phyloP scores from a whole-genome alignment of 2,113 vertebrate species.

The Centrocercus urophasianus region DNA sequence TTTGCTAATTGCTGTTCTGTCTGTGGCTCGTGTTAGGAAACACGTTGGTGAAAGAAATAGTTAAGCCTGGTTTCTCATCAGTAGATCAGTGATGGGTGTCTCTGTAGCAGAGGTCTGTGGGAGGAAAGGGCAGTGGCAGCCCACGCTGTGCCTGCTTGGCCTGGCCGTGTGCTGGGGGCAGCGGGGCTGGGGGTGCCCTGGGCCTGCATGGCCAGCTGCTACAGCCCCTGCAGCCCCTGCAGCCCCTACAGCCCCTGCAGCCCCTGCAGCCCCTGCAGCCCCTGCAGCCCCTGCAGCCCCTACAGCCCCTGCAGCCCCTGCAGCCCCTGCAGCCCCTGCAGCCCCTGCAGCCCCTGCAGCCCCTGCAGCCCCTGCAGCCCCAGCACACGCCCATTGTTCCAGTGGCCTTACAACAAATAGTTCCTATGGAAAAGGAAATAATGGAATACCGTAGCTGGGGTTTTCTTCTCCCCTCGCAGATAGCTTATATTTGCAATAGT shows the following conservation, averaged over 20 bases:
- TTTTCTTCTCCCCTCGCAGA: neutral
- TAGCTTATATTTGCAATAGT: neutral
- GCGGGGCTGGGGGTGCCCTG: neutral
- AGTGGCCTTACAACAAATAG: neutral
- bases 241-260: too few species aligned
- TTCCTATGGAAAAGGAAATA: neutral
- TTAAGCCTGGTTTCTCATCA: neutral
- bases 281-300: neutral
- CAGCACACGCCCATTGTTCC: neutral
- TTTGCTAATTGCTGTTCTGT: neutral
- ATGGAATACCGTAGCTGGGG: neutral
- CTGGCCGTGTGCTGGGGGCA: too few species aligned
- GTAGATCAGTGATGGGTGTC: neutral
- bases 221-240: neutral
- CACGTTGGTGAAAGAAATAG: neutral
- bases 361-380: neutral
- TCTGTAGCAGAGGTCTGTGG: neutral
- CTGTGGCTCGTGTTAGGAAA: neutral
- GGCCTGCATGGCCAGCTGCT: too few species aligned
- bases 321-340: neutral
- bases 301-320: too few species aligned
- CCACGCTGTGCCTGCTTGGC: too few species aligned
- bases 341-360: neutral
- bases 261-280: neutral
- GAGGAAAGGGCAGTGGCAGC: neutral